phyloP scores from a whole-genome alignment of 2,797 vertebrate species.

The Limosa lapponica region DNA sequence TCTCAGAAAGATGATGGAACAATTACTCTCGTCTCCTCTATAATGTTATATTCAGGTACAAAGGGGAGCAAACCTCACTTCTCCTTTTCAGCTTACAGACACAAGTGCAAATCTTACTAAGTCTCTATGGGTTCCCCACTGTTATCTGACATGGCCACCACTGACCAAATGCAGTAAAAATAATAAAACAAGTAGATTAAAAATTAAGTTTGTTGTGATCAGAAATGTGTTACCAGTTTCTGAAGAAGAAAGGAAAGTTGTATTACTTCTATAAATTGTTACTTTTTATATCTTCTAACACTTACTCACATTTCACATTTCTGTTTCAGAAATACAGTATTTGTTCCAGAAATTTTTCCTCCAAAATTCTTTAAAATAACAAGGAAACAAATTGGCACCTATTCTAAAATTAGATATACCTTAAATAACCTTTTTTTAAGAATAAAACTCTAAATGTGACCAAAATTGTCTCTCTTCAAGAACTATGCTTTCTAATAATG shows the following conservation, averaged over 20 bases:
- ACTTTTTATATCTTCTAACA: not conserved
- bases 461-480: not conserved
- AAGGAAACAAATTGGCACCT: not conserved
- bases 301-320: not conserved
- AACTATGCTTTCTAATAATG: not conserved
- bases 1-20: not conserved
- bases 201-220: not conserved
- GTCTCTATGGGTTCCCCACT: not conserved
- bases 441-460: not conserved
- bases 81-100: not conserved
- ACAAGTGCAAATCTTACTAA: not conserved
- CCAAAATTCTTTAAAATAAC: not conserved
- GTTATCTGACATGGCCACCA: rapidly evolving
- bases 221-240: not conserved
- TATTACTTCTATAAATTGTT: not conserved
- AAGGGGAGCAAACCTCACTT: not conserved
- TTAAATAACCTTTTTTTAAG: not conserved
- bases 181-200: not conserved
- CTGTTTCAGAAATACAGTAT: not conserved
- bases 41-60: not conserved
- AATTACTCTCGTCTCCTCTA: not conserved
- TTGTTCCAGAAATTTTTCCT: not conserved
- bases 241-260: not conserved
- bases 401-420: not conserved
- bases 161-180: not conserved